Evolutionary conservation across 2,888 invertebrate genomes (phyloP).

Genomic region (Noctua comes): DNA sequence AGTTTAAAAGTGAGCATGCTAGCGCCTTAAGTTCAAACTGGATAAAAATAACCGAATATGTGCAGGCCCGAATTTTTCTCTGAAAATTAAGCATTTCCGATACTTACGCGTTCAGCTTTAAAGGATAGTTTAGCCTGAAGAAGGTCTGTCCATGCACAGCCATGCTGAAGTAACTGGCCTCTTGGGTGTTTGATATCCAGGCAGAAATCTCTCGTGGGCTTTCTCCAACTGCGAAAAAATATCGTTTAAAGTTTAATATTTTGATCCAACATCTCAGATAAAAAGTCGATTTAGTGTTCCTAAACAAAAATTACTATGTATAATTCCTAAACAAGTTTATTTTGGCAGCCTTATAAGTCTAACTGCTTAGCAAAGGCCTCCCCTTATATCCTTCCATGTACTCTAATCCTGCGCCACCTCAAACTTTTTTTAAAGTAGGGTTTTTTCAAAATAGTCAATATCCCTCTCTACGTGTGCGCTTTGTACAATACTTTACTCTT

Average conservation of each 20-base stretch:
- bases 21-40: not conserved
- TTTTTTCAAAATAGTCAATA: too few relatives aligned
- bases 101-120: conserved; percentile 87
- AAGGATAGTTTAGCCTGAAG: conserved; percentile 91
- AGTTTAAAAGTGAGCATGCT: not conserved
- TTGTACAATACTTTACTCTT: too few relatives aligned
- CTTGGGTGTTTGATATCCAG: conserved; percentile 95
- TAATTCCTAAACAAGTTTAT: not conserved
- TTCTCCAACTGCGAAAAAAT: conserved; percentile 91
- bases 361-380: not conserved
- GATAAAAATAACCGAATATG: not conserved
- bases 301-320: not conserved
- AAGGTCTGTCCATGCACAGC: conserved; percentile 95
- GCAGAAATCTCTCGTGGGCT: conserved; percentile 93
- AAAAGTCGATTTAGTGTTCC: too few relatives aligned
- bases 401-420: too few relatives aligned
- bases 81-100: not conserved
- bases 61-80: not conserved
- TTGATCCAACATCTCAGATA: not conserved
- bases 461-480: too few relatives aligned
- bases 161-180: conserved; percentile 95
- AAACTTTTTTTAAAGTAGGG: too few relatives aligned
- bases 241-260: not conserved
- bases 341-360: not conserved
- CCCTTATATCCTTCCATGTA: too few relatives aligned